These are phyloP conservation scores for Oenanthe melanoleuca DNA, from an alignment of 2,113 vertebrate species.

Conservation along the genomic window DNA sequence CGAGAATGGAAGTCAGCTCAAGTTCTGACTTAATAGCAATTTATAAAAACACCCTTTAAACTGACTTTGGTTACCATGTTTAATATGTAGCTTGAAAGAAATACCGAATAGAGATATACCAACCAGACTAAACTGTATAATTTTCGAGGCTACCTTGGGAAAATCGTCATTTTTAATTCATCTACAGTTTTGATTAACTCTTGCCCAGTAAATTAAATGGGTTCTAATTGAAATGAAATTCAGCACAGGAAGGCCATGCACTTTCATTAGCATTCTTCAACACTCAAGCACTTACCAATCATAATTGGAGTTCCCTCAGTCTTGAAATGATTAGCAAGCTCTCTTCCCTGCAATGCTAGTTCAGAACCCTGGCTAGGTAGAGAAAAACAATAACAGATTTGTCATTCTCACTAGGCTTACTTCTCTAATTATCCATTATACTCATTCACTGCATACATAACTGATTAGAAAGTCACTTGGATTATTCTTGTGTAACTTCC, in stretches of 20 bases:
- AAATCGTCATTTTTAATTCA: neutral
- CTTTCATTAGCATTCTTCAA: neutral
- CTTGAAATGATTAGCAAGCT: slow-evolving; percentile 90
- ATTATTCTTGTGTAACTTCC: neutral
- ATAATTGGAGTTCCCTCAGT: slow-evolving; percentile 92
- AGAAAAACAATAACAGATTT: neutral
- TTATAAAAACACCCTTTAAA: neutral
- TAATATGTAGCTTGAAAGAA: neutral
- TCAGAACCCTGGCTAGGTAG: slow-evolving; percentile 89
- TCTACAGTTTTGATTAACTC: neutral
- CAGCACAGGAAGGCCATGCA: neutral
- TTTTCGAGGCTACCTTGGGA: neutral
- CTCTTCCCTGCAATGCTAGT: slow-evolving; percentile 86
- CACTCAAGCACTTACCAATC: slow-evolving; percentile 83
- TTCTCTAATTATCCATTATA: neutral
- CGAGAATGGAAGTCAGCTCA: neutral
- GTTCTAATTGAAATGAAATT: neutral
- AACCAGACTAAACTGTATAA: neutral
- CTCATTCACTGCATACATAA: neutral
- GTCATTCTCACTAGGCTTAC: neutral
- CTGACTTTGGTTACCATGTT: neutral
- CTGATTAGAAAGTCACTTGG: neutral
- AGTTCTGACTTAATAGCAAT: neutral
- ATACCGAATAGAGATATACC: neutral
- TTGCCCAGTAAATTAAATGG: neutral